These are phyloP conservation scores for Epinephelus moara DNA, from an alignment of 2,113 vertebrate species.

Conservation along the genomic window DNA sequence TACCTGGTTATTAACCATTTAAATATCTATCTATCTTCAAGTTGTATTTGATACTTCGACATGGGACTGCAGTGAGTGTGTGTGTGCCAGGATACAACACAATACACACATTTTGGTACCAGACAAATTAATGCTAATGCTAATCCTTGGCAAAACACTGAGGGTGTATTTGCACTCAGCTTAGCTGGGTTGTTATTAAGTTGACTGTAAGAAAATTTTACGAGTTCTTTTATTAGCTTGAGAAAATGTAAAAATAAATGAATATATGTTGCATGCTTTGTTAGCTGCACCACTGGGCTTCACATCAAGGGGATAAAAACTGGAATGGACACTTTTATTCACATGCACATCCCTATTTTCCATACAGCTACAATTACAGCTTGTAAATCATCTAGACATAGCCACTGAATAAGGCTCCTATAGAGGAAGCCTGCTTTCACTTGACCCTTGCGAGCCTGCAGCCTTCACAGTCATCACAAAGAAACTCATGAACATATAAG, in stretches of 20 bases:
- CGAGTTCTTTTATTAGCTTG: background rate
- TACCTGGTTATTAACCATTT: too few relatives aligned
- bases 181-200: too few relatives aligned
- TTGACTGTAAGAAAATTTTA: background rate
- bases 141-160: background rate
- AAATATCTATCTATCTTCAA: background rate
- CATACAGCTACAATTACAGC: background rate
- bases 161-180: background rate
- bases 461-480: background rate
- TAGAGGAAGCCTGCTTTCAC: background rate
- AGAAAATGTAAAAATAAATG: background rate
- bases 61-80: background rate
- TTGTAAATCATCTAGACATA: background rate
- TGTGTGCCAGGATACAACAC: too few relatives aligned
- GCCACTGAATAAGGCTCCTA: background rate
- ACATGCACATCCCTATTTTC: background rate
- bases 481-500: conserved; percentile 54
- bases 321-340: background rate
- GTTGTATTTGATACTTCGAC: background rate
- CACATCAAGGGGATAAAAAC: background rate
- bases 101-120: background rate
- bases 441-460: background rate
- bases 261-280: background rate
- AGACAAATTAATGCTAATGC: background rate
- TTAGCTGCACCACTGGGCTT: conserved; percentile 7